These are phyloP conservation scores for Sapayoa aenigma DNA, from an alignment of 2,113 vertebrate genomes.

Conservation along the genomic window DNA sequence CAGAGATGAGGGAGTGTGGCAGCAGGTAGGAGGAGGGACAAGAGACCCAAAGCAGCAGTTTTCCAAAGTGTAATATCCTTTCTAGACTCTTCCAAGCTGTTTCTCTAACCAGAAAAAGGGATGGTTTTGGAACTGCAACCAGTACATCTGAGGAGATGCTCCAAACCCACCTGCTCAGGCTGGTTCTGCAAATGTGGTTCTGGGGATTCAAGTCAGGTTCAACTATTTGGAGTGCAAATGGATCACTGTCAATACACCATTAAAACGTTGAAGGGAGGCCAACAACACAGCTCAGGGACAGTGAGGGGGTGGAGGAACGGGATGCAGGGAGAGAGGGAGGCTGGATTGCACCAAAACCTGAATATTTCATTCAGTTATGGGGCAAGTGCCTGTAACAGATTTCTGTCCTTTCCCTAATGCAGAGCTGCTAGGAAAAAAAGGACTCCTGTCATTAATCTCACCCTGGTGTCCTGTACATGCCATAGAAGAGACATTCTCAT, in stretches of 20 bases:
- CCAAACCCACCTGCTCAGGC: not conserved
- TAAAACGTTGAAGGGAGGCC: slow-evolving; percentile 37
- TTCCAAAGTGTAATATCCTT: not conserved
- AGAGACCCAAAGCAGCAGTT: not conserved
- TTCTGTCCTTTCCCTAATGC: not conserved
- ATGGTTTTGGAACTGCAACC: not conserved
- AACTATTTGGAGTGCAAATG: not conserved
- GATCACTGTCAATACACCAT: slow-evolving; percentile 18
- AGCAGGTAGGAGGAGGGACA: slow-evolving; percentile 46
- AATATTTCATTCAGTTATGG: not conserved
- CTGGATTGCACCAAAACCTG: not conserved
- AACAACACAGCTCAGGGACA: not conserved
- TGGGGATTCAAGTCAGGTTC: not conserved
- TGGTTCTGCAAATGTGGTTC: not conserved
- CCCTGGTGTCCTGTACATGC: not conserved
- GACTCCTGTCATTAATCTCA: not conserved
- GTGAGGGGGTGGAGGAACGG: not conserved
- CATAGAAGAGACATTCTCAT: not conserved
- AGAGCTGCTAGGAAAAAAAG: not conserved
- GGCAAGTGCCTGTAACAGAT: not conserved
- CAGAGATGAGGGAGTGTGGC: not conserved
- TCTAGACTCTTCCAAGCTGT: not conserved
- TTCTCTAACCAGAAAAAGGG: not conserved
- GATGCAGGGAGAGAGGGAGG: not conserved
- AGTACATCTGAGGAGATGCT: not conserved